A percentile compares a stretch with the other conserved stretches of the same genome.
phyloP scores from a whole-genome alignment of 2,797 vertebrate species.

The Notolepis coatsorum region DNA sequence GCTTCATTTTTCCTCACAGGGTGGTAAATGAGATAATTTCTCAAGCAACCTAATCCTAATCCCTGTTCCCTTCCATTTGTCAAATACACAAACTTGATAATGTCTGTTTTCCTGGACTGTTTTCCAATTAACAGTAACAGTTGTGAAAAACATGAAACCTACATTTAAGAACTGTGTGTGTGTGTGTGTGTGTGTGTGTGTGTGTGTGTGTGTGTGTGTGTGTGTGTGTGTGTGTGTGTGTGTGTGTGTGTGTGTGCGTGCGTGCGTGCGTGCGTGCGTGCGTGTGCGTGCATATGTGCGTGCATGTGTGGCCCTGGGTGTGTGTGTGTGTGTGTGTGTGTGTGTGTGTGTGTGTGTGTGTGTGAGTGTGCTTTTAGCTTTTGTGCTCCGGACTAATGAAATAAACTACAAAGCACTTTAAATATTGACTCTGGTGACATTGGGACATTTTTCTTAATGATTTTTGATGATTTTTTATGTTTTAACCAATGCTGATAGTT shows the following conservation, averaged over 20 bases:
- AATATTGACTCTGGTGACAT: too few species aligned
- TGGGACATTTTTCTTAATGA: too few species aligned
- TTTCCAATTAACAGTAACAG: conserved; percentile 13
- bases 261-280: not conserved
- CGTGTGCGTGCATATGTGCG: not conserved
- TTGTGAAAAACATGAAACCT: conserved; percentile 20
- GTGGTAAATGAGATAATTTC: conserved; percentile 6
- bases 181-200: not conserved
- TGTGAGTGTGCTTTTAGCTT: too few species aligned
- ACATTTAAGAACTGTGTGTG: conserved; percentile 1
- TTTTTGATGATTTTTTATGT: too few species aligned
- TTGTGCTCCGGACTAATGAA: too few species aligned
- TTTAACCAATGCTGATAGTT: too few species aligned
- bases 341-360: not conserved
- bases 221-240: not conserved
- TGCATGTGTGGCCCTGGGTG: not conserved
- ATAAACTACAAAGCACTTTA: too few species aligned
- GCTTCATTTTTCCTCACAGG: conserved; percentile 17
- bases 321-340: conserved; percentile 1
- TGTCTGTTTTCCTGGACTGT: conserved; percentile 9
- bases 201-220: not conserved
- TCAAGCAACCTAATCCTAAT: not conserved
- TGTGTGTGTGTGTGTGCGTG: not conserved
- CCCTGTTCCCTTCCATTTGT: not conserved
- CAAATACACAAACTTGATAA: conserved; percentile 4